Conservation (phyloP, 2,113 vertebrate species). For the Paedocypris sp. region DNA sequence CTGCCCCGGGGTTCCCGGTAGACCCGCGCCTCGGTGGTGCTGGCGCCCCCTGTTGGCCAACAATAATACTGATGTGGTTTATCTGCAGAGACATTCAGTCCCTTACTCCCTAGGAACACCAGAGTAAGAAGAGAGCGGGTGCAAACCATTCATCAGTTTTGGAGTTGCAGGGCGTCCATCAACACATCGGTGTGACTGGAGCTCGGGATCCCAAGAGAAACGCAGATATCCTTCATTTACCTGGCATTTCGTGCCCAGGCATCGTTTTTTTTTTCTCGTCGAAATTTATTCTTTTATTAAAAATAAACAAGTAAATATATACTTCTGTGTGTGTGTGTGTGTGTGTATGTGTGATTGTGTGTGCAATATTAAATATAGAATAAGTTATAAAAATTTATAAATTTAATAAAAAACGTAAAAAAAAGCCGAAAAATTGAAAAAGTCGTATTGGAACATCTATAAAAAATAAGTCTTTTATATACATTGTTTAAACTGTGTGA, state of each 20-base stretch:
- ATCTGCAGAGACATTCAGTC: slow-evolving; percentile 84
- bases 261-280: too few species aligned
- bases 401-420: too few species aligned
- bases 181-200: slow-evolving; percentile 27
- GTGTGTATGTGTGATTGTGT: too few species aligned
- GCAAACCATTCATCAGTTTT: slow-evolving; percentile 64
- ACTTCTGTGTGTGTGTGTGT: too few species aligned
- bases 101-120: slow-evolving; percentile 73
- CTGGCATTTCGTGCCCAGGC: not conserved
- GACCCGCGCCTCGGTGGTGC: slow-evolving; percentile 87
- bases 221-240: not conserved
- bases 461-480: too few species aligned
- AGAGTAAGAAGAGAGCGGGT: slow-evolving; percentile 65
- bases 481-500: too few species aligned
- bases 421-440: too few species aligned
- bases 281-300: too few species aligned
- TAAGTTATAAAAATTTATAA: too few species aligned
- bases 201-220: not conserved
- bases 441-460: too few species aligned
- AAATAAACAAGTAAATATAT: too few species aligned
- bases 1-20: slow-evolving; percentile 91
- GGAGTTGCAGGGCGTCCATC: slow-evolving; percentile 9
- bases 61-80: slow-evolving; percentile 90
- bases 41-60: slow-evolving; percentile 97
- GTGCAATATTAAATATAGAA: too few species aligned